Percentiles rank a stretch among this genome's conserved stretches.
Conservation (phyloP, 2,113 vertebrate species). For the Gnathonemus echidnorhynchus region DNA sequence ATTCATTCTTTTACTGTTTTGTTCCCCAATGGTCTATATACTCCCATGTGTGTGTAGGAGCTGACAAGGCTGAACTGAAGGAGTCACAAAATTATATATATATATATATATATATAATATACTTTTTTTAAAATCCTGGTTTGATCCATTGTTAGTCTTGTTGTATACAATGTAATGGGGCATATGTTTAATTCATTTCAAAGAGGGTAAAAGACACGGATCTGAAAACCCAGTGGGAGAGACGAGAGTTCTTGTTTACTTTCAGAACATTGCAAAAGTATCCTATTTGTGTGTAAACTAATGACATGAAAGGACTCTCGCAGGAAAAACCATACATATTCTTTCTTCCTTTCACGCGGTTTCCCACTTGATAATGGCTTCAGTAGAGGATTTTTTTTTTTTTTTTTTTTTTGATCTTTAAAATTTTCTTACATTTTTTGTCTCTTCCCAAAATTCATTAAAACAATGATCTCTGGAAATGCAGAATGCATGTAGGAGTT, state of each 20-base stretch:
- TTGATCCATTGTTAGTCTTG: slow-evolving; percentile 21
- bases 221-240: slow-evolving; percentile 4
- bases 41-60: slow-evolving; percentile 23
- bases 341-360: background rate
- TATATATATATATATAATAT: background rate
- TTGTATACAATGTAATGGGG: slow-evolving; percentile 18
- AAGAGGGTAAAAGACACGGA: background rate
- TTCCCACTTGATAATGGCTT: slow-evolving; percentile 28
- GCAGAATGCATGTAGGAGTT: slow-evolving; percentile 18
- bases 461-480: background rate
- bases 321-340: slow-evolving; percentile 16
- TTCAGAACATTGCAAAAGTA: slow-evolving; percentile 2
- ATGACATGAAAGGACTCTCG: slow-evolving; percentile 24
- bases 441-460: background rate
- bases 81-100: slow-evolving; percentile 4
- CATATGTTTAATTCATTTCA: slow-evolving; percentile 28
- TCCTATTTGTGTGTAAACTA: slow-evolving; percentile 11
- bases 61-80: background rate
- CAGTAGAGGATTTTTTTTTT: slow-evolving; percentile 25
- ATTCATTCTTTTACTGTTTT: slow-evolving; percentile 15
- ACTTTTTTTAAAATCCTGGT: slow-evolving; percentile 21
- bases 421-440: slow-evolving; percentile 9
- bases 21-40: slow-evolving; percentile 21
- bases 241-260: slow-evolving; percentile 22
- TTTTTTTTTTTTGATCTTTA: background rate